Evolutionary conservation across 2,888 invertebrate genomes (phyloP), one percentile per base, ranked within the genome.

Genomic region (Galeopsomyia nigrocyanea): DNA sequence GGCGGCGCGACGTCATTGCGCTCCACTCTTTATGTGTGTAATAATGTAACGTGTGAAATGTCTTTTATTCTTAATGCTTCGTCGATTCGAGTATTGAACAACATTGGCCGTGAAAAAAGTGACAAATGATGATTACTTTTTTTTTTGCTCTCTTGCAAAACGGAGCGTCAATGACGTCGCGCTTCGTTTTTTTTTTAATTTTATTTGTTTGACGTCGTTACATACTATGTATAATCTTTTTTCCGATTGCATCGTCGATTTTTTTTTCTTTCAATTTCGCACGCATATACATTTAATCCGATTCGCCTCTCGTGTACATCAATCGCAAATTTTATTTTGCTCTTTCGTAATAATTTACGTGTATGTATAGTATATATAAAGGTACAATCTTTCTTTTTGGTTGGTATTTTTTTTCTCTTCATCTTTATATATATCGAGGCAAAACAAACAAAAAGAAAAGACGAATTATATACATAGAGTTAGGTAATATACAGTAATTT

Each of bases 401-500:
- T 80, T 72, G 71, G 71, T 73, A 50, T 64, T 61, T 66, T 56
- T 60, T 10, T 57, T 74, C n/a, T 26, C 64, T 65, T 65, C 64
- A 21, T 70, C 62, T 75, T 73, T 73, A 68, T 69, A 71, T 69
- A 71, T 31, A 13, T 68, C 49, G 66, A 70, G 64, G 68, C 31
- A 71, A 67, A 64, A 58, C 31, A 64, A 57, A 58, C 66, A 13
- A 71, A 67, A 67, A 60, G 31, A 64, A 63, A 58, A 67, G 71
- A 75, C 51, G 71, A 75, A 71, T 76, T 79, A 77, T 78, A 77
- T 77, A 78, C 77, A 77, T 77, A 75, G 68, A 80, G 79, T 81
- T 26, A 80, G 80, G 78, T 82, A 84, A 83, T 84, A 80, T 84
- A 84, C 84, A 85, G 75, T 82, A 80, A 83, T 81, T 82, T 83